phyloP scores from a whole-genome alignment of 2,888 invertebrate genomes.

The Arrhopalites spinosus region DNA sequence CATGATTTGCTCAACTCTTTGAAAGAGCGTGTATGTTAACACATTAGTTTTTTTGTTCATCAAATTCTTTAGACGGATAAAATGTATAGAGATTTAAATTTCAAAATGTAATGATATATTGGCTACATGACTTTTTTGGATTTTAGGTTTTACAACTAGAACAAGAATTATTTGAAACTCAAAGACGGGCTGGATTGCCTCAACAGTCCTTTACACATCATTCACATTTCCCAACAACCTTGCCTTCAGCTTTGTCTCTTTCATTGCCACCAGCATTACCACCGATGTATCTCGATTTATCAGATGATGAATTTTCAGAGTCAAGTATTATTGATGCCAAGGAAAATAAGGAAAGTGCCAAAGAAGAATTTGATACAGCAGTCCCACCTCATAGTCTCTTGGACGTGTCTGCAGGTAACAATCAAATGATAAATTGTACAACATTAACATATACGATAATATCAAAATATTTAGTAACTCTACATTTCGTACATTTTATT shows the following conservation, averaged over 20 bases:
- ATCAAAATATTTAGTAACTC: no score
- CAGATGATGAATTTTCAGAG: conserved; percentile 85
- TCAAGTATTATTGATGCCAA: conserved; percentile 76
- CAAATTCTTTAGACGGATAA: no score
- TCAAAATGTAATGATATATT: no score
- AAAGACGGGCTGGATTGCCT: conserved; percentile 77
- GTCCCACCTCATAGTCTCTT: conserved; percentile 85
- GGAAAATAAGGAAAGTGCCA: conserved; percentile 59
- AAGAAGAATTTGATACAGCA: conserved; percentile 80
- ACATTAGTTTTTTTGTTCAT: no score
- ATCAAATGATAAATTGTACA: no score
- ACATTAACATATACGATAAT: no score
- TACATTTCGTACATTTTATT: no score
- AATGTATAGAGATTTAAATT: no score
- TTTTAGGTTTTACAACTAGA: conserved; percentile 72
- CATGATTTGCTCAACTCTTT: conserved; percentile 81
- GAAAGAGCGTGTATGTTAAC: conserved; percentile 76
- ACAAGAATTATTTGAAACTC: conserved; percentile 82
- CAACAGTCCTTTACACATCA: conserved; percentile 56
- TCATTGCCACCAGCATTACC: conserved; percentile 50
- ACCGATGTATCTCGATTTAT: conserved; percentile 71
- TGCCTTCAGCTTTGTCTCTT: conserved; percentile 39
- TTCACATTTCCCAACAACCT: conserved; percentile 41
- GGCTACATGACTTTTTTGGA: conserved; percentile 16
- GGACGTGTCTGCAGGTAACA: conserved; percentile 81